These are phyloP conservation scores for Agonopterix heracliana DNA, from an alignment of 2,888 invertebrate genomes.

Conservation along the genomic window DNA sequence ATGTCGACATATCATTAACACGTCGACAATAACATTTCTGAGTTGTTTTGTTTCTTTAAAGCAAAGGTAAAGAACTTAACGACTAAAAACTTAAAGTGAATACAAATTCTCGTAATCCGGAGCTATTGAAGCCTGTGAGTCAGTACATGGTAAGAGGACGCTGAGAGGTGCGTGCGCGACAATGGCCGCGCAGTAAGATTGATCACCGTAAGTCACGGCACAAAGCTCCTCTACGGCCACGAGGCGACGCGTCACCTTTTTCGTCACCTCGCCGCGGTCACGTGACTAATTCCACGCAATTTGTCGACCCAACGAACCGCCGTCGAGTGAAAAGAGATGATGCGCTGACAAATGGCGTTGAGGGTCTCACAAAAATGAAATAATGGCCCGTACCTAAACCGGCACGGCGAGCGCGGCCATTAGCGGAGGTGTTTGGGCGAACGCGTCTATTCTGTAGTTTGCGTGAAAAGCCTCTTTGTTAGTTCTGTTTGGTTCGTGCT, in stretches of 20 bases:
- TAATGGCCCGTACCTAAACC: slow-evolving; percentile 71
- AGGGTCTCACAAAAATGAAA: slow-evolving; percentile 73
- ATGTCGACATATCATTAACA: too few relatives aligned
- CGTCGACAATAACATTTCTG: too few relatives aligned
- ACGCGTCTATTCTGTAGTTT: slow-evolving; percentile 69
- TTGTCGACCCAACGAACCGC: slow-evolving; percentile 65
- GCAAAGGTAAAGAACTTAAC: slow-evolving; percentile 11
- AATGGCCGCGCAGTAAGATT: slow-evolving; percentile 56
- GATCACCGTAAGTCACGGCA: slow-evolving; percentile 54
- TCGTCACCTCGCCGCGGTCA: slow-evolving; percentile 71
- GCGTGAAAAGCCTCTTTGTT: slow-evolving; percentile 71
- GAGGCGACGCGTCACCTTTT: slow-evolving; percentile 69
- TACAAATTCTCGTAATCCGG: slow-evolving; percentile 38
- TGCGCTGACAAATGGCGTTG: slow-evolving; percentile 71
- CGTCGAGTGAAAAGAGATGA: slow-evolving; percentile 70
- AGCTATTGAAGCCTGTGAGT: slow-evolving; percentile 31
- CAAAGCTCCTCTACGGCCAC: slow-evolving; percentile 39
- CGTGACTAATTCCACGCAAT: slow-evolving; percentile 72
- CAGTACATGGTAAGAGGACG: slow-evolving; percentile 28
- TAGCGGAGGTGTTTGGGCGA: slow-evolving; percentile 74
- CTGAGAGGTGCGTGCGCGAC: slow-evolving; percentile 53
- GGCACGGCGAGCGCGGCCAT: slow-evolving; percentile 63
- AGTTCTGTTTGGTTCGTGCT: slow-evolving; percentile 67
- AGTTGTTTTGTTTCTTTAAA: background rate
- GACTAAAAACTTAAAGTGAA: slow-evolving; percentile 24